Evolutionary conservation across 1,140 invertebrate genomes (phyloP), one percentile per base, ranked within the genome.

Genomic region (Harlomillsia oculata): DNA sequence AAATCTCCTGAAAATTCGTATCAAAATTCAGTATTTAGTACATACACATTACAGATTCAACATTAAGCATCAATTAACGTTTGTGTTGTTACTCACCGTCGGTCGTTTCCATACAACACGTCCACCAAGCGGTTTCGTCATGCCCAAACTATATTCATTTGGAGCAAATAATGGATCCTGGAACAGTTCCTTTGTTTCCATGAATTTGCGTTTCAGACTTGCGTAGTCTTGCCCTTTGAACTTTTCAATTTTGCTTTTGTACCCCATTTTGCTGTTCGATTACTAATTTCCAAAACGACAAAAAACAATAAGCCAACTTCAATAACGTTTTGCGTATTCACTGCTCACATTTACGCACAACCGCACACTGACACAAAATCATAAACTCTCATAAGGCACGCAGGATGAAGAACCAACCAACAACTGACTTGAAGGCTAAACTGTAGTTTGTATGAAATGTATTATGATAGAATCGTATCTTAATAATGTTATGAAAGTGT

Each of bases 1-100:
- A 69, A 29, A 82, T 70, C 67, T 82, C 79, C 79, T 81, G 62
- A 9, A 62, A 36, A 32, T 36, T 5, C 57, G 23, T 34, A 11
- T n/a, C n/a, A n/a, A n/a, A n/a, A n/a, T n/a, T n/a, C n/a, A n/a
- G n/a, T n/a, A n/a, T 21, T 18, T 23, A 21, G 25, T 0, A 39
- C 21, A 29, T 43, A 43, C 26, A 41, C 32, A 25, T 53, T 2
- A 11, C 23, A 9, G 4, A 52, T 57, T 54, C 14, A 25, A 37
- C 1, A 40, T 44, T 37, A 16, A 18, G 3, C 8, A 18, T 26
- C n/a, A 34, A 18, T 8, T n/a, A n/a, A n/a, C n/a, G n/a, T n/a
- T n/a, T n/a, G n/a, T n/a, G n/a, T 2, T 53, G 37, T 4, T 1
- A 16, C 46, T 56, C 40, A 65, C 63, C 44, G 59, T 48, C 18